Conservation (phyloP, 1,140 invertebrate genomes). For the Neodiprion fabricii region DNA sequence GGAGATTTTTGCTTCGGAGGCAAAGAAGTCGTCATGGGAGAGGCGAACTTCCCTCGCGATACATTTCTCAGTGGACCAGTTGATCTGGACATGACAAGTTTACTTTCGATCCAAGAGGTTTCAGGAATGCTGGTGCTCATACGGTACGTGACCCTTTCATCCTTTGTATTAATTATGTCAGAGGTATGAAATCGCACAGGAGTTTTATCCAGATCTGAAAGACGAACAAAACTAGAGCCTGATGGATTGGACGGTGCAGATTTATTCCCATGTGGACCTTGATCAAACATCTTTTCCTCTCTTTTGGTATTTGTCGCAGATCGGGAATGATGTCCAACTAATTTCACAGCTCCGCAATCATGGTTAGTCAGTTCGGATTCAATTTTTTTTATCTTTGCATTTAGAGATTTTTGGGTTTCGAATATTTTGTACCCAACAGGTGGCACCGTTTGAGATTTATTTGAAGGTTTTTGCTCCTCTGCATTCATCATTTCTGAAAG, state of each 20-base stretch:
- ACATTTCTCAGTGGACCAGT: constrained; percentile 51
- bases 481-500: constrained; percentile 41
- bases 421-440: constrained; percentile 41
- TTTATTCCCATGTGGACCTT: neutral
- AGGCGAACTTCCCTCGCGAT: constrained; percentile 42
- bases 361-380: constrained; percentile 43
- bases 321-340: neutral
- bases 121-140: constrained; percentile 67
- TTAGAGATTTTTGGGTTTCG: constrained; percentile 52
- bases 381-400: constrained; percentile 55
- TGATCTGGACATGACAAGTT: constrained; percentile 66
- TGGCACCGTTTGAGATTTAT: constrained; percentile 30
- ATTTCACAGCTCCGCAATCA: neutral
- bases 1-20: constrained; percentile 55
- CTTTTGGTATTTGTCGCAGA: constrained; percentile 22
- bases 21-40: constrained; percentile 53
- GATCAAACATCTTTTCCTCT: constrained; percentile 29
- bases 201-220: constrained; percentile 67
- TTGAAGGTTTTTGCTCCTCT: constrained; percentile 32
- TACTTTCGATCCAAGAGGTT: constrained; percentile 70
- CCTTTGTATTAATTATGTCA: constrained; percentile 29
- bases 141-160: constrained; percentile 41
- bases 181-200: constrained; percentile 32
- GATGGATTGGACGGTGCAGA: constrained; percentile 8
- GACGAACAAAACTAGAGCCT: constrained; percentile 58